phyloP scores from a whole-genome alignment of 2,888 invertebrate genomes.

The Drosophila affinis region DNA sequence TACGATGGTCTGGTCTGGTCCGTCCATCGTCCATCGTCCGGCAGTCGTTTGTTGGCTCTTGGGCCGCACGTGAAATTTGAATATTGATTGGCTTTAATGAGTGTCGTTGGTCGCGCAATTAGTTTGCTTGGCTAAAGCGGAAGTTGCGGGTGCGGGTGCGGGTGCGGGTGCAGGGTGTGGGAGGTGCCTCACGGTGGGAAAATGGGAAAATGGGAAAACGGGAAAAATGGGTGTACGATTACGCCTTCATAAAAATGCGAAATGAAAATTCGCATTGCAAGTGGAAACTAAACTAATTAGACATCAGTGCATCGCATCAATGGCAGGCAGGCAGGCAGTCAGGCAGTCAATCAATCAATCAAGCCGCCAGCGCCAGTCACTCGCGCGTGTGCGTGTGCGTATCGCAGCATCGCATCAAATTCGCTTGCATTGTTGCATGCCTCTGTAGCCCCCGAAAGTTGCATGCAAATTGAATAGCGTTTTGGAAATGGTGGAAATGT shows the following conservation, averaged over 20 bases:
- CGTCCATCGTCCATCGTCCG: neutral
- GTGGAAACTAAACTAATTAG: slow-evolving; percentile 45
- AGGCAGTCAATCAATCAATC: slow-evolving; percentile 37
- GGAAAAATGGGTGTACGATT: no score
- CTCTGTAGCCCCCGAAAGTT: slow-evolving; percentile 37
- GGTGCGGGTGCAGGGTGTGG: no score
- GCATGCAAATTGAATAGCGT: slow-evolving; percentile 60
- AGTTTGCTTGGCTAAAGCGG: slow-evolving; percentile 23
- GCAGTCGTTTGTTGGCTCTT: neutral
- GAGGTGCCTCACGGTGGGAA: no score
- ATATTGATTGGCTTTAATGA: slow-evolving; percentile 75
- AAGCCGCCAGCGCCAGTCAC: slow-evolving; percentile 9
- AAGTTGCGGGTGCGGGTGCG: no score
- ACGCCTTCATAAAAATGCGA: no score
- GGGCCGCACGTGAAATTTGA: slow-evolving; percentile 57
- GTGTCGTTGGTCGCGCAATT: slow-evolving; percentile 66
- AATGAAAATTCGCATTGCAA: neutral
- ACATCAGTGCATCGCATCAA: slow-evolving; percentile 4
- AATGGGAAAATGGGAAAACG: no score
- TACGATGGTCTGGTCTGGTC: neutral
- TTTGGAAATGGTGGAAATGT: slow-evolving; percentile 52
- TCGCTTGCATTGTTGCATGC: no score
- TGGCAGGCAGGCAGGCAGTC: neutral
- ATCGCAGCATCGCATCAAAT: neutral
- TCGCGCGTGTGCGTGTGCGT: neutral